A percentile compares a stretch with the other conserved stretches of the same genome.
Conservation (phyloP, 2,888 invertebrate genomes). For the Anaspis maculata region DNA sequence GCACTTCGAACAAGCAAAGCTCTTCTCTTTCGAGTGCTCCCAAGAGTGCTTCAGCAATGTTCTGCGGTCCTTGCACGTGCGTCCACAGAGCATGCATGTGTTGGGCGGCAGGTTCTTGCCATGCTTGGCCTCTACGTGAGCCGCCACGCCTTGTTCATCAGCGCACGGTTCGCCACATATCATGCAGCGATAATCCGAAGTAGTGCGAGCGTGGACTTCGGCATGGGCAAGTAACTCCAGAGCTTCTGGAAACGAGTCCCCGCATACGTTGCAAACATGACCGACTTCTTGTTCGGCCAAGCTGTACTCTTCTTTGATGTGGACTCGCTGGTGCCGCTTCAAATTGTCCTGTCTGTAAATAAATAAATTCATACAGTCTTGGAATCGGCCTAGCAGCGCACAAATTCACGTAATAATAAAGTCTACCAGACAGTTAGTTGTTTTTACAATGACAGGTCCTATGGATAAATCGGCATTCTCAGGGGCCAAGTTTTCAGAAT, state of each 20-base stretch:
- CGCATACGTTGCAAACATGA: constrained; percentile 73
- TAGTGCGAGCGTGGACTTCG: constrained; percentile 63
- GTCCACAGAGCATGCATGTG: constrained; percentile 58
- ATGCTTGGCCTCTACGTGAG: constrained; percentile 54
- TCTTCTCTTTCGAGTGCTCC: constrained; percentile 57
- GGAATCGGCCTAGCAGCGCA: too few relatives aligned
- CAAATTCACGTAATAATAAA: too few relatives aligned
- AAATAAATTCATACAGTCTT: too few relatives aligned
- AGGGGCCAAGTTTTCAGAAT: too few relatives aligned
- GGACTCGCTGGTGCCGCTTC: constrained; percentile 52
- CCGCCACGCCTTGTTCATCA: constrained; percentile 55
- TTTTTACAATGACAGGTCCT: too few relatives aligned
- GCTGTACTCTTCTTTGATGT: constrained; percentile 39
- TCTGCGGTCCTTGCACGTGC: constrained; percentile 59
- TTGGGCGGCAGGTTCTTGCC: constrained; percentile 54
- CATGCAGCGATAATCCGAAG: constrained; percentile 51
- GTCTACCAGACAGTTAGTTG: too few relatives aligned
- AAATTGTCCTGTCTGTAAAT: constrained; percentile 67
- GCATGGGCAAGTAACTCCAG: constrained; percentile 70
- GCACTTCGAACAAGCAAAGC: constrained; percentile 56
- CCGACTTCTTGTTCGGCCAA: constrained; percentile 43
- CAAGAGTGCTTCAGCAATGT: constrained; percentile 60
- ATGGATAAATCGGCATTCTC: too few relatives aligned
- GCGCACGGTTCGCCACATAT: constrained; percentile 56
- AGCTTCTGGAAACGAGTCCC: constrained; percentile 68